Evolutionary conservation across 2,113 vertebrate species (phyloP), one percentile per base, ranked within the genome.

Genomic region (Cariama cristata): DNA sequence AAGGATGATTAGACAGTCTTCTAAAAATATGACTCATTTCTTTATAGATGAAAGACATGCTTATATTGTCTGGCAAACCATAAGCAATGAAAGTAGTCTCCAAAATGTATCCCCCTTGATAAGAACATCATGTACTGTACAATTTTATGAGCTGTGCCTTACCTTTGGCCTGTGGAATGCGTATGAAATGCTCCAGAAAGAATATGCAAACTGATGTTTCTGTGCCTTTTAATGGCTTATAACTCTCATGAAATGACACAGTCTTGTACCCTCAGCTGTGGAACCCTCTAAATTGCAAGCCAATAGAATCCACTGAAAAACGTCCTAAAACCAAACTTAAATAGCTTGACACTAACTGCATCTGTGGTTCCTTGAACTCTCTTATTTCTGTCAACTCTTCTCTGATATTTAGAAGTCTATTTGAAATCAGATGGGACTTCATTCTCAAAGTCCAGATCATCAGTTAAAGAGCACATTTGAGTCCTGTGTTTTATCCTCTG

Each of bases 361-460:
- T 98, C 81, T 95, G 94, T 92, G 93, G 82, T 90, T 94, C 68
- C 96, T 98, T 96, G 91, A 96, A 96, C 83, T 88, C 72, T 82
- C 42, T 93, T 86, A 96, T 96, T 96, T 96, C 95, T 96, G 94
- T 96, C 95, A 95, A 63, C 93, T 91, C 73, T 94, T 97, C 95
- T 96, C 94, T 96, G 97, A 96, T 98, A 97, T 91, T 94, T 94
- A 92, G 94, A 95, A 97, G 96, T 97, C 97, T 96, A 97, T 96
- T 91, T 97, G 90, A 96, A 97, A 94, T 96, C 97, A 97, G 86
- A 92, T 81, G 96, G 94, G 95, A 95, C 94, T 95, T 87, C 63
- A 93, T 95, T 94, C 95, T 96, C 83, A 84, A 95, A 97, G 92
- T 97, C 97, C 94, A 96, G 96, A 96, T 95, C 95, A 92, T 88